phyloP scores from a whole-genome alignment of 30 jellyfish, hydroid and myxozoan species.

The Haliclystus octoradiatus region DNA sequence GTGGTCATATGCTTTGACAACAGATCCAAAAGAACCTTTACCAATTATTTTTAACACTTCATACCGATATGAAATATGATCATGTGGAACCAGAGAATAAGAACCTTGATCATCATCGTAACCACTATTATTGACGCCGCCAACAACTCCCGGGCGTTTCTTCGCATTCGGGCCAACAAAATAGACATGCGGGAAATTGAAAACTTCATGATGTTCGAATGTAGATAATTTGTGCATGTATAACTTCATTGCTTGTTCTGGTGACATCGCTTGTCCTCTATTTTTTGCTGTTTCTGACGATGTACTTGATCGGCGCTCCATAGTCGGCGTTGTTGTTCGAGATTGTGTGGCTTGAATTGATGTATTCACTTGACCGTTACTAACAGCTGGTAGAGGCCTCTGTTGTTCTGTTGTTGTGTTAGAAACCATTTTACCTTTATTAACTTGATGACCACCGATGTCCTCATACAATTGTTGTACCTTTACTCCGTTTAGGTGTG shows the following conservation, averaged over 20 bases:
- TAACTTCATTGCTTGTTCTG: constrained; percentile 83
- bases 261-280: constrained; percentile 82
- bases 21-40: constrained; percentile 90
- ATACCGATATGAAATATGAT: constrained; percentile 75
- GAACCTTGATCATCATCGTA: constrained; percentile 96
- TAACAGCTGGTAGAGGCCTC: constrained; percentile 63
- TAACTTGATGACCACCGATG: constrained; percentile 51
- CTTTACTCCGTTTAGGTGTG: constrained; percentile 81
- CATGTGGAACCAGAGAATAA: constrained; percentile 78
- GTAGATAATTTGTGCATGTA: constrained; percentile 84
- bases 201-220: constrained; percentile 90
- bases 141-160: constrained; percentile 91
- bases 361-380: constrained; percentile 29
- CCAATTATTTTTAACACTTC: constrained; percentile 87
- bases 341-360: constrained; percentile 23
- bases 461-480: constrained; percentile 85
- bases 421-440: constrained; percentile 45
- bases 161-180: constrained; percentile 95
- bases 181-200: constrained; percentile 77
- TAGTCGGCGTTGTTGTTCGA: constrained; percentile 45
- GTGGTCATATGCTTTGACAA: constrained; percentile 89
- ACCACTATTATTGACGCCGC: constrained; percentile 92
- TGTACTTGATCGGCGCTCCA: constrained; percentile 81
- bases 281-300: constrained; percentile 61
- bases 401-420: constrained; percentile 51